These are phyloP conservation scores for Dexiosoma caninum DNA, from an alignment of 2,888 invertebrate genomes.

Conservation along the genomic window DNA sequence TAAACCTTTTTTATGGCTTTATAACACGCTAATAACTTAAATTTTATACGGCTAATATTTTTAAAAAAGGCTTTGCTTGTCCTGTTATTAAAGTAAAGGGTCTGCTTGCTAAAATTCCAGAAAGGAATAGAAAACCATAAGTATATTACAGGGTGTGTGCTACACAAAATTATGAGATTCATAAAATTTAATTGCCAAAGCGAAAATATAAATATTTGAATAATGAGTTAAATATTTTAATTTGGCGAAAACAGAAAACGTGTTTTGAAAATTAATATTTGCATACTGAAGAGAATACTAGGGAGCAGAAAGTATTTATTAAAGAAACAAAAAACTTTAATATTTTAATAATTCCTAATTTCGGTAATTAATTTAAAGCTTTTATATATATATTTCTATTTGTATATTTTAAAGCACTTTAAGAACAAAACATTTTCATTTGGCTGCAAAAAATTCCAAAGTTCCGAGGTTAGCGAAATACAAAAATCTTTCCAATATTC, in stretches of 20 bases:
- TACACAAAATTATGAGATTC: conserved; percentile 42
- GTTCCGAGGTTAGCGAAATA: no score
- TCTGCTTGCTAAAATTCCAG: not conserved
- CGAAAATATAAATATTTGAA: conserved; percentile 17
- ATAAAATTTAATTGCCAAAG: conserved; percentile 45
- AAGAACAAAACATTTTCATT: no score
- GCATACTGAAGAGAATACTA: no score
- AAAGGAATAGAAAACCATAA: no score
- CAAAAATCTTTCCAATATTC: no score
- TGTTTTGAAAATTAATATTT: not conserved
- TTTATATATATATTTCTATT: no score
- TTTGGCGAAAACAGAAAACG: not conserved
- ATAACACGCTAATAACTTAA: conserved; percentile 30
- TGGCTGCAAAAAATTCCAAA: no score
- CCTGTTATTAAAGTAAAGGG: not conserved
- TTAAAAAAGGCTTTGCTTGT: not conserved
- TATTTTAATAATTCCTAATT: no score
- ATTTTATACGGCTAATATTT: not conserved
- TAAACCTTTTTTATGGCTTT: conserved; percentile 23
- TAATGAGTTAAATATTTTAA: conserved; percentile 19
- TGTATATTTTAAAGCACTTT: no score
- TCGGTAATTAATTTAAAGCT: no score
- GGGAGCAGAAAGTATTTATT: not conserved
- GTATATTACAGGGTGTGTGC: conserved; percentile 4
- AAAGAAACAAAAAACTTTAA: not conserved